Base-by-base conservation (phyloP, 2,797 vertebrate genomes). In the Hydrocynus forskahlii region DNA sequence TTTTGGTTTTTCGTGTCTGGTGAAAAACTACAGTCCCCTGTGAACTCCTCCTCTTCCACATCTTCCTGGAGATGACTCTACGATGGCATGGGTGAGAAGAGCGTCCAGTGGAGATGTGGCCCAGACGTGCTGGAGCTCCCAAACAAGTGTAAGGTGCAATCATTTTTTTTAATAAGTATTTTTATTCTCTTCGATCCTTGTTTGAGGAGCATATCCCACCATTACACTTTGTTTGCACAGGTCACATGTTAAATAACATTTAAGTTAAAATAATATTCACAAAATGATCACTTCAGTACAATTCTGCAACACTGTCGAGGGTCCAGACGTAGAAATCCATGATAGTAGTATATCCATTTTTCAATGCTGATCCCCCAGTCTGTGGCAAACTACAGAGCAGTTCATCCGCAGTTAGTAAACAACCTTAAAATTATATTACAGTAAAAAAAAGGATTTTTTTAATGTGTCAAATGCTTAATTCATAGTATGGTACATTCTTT, bases 241-340 rank as follows among this genome's bases (percentile, higher is more conserved):
- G 59, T 40, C 70, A 76, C 55, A 66, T 59, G 73, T 72, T 81
- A 78, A 71, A 64, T 69, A 68, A 62, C 29, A 59, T 21, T 21
- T 23, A 70, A 57, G 69, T 72, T 75, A 35, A 52, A 35, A 64
- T 48, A 38, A 16, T 50, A 79, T 57, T 69, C n/a, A 80, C 66
- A 82, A 76, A 76, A 73, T 43, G 19, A 66, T 5, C 43, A 9
- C 29, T 79, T 16, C 8, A 55, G 50, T 19, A 52, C 25, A 52
- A 29, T 54, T 29, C 23, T 52, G 14, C 16, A 35, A 67, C 64
- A 57, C 55, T 57, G 57, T 52, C 3, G 55, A 35, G 25, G 13
- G 13, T 35, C 25, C 1, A 55, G 12, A 57, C 7, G 4, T 16
- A 64, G 14, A 38, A 64, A 38, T 8, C 3, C 4, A 64, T 14